Conservation (phyloP, 2,888 invertebrate species). For the Anagyrus pseudococci region DNA sequence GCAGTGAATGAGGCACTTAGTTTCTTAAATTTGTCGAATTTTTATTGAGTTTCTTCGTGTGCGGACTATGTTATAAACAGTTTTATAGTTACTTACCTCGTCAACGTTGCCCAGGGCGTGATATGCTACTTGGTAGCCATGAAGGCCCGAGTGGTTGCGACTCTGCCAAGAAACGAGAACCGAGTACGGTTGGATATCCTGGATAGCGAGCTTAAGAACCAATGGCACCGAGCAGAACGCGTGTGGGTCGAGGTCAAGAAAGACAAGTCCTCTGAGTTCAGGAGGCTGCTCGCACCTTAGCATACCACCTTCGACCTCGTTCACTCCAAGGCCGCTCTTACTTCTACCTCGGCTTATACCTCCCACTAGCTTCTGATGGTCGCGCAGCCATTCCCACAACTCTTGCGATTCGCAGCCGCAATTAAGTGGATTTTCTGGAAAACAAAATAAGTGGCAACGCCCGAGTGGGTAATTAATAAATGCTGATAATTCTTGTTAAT, state of each 20-base stretch:
- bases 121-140: conserved; percentile 86
- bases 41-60: too few relatives aligned
- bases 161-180: conserved; percentile 90
- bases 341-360: conserved; percentile 46
- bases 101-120: conserved; percentile 68
- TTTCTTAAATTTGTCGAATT: too few relatives aligned
- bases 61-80: too few relatives aligned
- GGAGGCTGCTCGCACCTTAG: conserved; percentile 80
- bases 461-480: too few relatives aligned
- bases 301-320: conserved; percentile 35
- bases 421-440: conserved; percentile 83
- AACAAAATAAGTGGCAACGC: not conserved
- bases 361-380: conserved; percentile 79
- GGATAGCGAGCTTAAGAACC: conserved; percentile 83
- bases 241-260: conserved; percentile 80
- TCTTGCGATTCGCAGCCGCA: conserved; percentile 91
- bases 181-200: conserved; percentile 87
- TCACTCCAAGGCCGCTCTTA: conserved; percentile 46
- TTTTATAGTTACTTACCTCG: conserved; percentile 27
- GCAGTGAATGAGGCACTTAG: too few relatives aligned
- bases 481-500: too few relatives aligned
- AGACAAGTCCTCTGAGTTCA: conserved; percentile 76
- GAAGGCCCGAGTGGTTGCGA: conserved; percentile 83
- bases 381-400: conserved; percentile 90
- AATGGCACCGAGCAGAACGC: conserved; percentile 86